Conservation (phyloP, 2,797 vertebrate species). For the Stomatorhinus walkeri region DNA sequence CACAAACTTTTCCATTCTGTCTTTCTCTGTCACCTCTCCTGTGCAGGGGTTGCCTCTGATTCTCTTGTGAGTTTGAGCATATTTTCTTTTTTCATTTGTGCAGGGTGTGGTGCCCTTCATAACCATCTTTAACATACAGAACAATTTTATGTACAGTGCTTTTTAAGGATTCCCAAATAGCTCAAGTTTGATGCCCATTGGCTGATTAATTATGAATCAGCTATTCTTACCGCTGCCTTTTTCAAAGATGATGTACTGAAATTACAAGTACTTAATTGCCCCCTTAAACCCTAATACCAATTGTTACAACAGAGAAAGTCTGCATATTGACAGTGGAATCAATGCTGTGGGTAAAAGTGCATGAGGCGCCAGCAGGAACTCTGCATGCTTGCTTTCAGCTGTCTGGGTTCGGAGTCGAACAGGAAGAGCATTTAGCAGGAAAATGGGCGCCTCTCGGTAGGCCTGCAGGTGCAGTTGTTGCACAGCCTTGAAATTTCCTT, state of each 20-base stretch:
- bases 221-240: not conserved
- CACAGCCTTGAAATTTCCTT: not conserved
- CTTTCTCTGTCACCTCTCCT: not conserved
- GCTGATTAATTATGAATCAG: not conserved
- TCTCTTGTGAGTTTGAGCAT: not conserved
- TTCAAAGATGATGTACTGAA: not conserved
- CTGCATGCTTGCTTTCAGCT: not conserved
- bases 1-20: not conserved
- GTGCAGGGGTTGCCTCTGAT: not conserved
- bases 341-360: not conserved
- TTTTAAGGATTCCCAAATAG: not conserved
- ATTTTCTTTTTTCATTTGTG: not conserved
- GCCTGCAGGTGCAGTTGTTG: not conserved
- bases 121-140: not conserved
- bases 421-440: not conserved
- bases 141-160: not conserved
- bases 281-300: not conserved
- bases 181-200: not conserved
- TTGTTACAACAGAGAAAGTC: not conserved
- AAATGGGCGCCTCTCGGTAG: not conserved
- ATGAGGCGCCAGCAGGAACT: not conserved
- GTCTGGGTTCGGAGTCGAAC: not conserved
- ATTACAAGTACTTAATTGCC: not conserved
- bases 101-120: not conserved
- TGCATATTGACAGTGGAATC: not conserved